phyloP scores from a whole-genome alignment of 2,113 vertebrate species.

The Sciurus niger region DNA sequence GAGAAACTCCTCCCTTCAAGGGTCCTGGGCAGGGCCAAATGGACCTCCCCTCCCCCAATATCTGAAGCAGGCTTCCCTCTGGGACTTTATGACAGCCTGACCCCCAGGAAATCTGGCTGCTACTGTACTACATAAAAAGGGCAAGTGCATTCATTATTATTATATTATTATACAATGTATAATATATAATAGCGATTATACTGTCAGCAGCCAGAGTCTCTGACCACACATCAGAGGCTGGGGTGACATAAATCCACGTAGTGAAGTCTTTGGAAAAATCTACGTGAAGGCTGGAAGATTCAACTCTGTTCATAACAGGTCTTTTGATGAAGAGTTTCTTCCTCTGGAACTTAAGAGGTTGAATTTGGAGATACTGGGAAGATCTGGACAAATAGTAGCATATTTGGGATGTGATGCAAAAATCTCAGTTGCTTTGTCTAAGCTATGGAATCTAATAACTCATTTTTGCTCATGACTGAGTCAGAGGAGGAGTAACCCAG shows the following conservation, averaged over 20 bases:
- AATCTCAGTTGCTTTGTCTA: not conserved
- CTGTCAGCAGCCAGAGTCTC: slow-evolving; percentile 79
- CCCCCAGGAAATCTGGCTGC: slow-evolving; percentile 66
- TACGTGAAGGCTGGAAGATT: slow-evolving; percentile 59
- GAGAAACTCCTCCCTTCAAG: slow-evolving; percentile 5
- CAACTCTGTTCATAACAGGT: not conserved
- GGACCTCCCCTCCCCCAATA: not conserved
- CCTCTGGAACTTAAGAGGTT: slow-evolving; percentile 3
- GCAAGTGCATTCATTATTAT: slow-evolving; percentile 81
- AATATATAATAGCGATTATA: slow-evolving; percentile 80
- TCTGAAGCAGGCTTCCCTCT: slow-evolving; percentile 41
- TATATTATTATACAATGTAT: slow-evolving; percentile 82
- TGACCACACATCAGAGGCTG: slow-evolving; percentile 79
- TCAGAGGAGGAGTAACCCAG: not conserved
- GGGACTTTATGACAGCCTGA: slow-evolving; percentile 74
- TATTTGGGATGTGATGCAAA: not conserved
- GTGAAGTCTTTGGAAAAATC: slow-evolving; percentile 63
- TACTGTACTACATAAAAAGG: slow-evolving; percentile 82
- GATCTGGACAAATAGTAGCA: not conserved
- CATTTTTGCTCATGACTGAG: not conserved
- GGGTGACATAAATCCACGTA: slow-evolving; percentile 76
- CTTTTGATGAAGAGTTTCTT: slow-evolving; percentile 17
- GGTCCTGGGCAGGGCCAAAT: not conserved
- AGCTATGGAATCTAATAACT: slow-evolving; percentile 30
- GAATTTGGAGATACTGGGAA: not conserved